Evolutionary conservation across 2,113 vertebrate genomes (phyloP).

Genomic region (Cyanoramphus novaezelandiae): DNA sequence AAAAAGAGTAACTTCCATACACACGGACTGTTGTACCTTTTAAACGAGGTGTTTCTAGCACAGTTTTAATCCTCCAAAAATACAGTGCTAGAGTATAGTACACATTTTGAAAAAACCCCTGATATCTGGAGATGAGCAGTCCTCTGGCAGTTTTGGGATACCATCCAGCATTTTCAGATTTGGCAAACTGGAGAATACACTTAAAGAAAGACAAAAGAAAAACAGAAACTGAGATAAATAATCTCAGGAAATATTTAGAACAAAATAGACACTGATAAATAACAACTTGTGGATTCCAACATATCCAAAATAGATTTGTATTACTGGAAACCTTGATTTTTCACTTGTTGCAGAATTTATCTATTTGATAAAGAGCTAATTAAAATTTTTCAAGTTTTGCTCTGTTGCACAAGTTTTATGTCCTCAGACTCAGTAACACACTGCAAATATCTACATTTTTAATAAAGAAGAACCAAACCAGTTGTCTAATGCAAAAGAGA

Average conservation of each 20-base stretch:
- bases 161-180: conserved; percentile 91
- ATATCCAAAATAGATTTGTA: background rate
- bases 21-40: background rate
- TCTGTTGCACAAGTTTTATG: background rate
- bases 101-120: conserved; percentile 80
- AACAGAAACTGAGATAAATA: background rate
- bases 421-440: background rate
- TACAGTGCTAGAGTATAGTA: conserved; percentile 77
- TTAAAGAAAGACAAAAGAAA: conserved; percentile 62
- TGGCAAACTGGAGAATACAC: conserved; percentile 94
- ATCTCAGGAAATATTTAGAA: background rate
- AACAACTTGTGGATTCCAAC: background rate
- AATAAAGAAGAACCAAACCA: background rate
- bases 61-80: background rate
- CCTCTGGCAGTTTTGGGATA: conserved; percentile 88
- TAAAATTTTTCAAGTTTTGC: background rate
- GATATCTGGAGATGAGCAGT: conserved; percentile 70
- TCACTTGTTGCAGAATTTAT: background rate
- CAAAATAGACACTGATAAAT: background rate
- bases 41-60: background rate
- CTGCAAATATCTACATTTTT: background rate
- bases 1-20: background rate
- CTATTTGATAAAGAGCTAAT: background rate
- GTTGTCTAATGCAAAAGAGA: background rate
- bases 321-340: background rate